Base-by-base conservation (phyloP, 2,888 invertebrate genomes). In the Machimus atricapillus region DNA sequence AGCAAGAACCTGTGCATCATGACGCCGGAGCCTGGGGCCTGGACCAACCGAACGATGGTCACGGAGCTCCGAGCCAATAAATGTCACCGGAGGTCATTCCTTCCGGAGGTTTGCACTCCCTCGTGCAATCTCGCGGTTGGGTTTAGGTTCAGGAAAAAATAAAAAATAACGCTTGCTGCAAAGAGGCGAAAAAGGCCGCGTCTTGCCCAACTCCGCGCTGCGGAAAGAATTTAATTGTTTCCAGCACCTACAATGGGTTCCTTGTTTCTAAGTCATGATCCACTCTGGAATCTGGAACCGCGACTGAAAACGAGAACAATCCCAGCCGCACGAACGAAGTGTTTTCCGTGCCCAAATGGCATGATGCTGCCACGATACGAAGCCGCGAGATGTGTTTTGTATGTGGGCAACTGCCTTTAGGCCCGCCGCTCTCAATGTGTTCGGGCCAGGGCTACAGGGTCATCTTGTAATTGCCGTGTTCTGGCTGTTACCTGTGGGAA, bases 41-140 rank as follows among this genome's bases (percentile, higher is more conserved):
- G 66, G 66, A 58, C 40, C 66, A 66, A 6, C 40, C n/a, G 37
- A 34, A 34, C 31, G 52, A 74, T 56, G 76, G 34, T 85, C 85
- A 52, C 52, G 76, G 31, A 31, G 7, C 76, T 31, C 23, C 12
- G 52, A 76, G 52, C 85, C 85, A 85, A 85, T 85, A 85, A 85
- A 85, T 85, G 85, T 85, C 85, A 76, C 52, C 52, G 14, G 85
- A 52, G 85, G 40, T 85, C 85, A 85, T 52, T 85, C 52, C 52
- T 46, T 34, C 46, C 27, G 14, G 9, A 40, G 83, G 37, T 23
- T 73, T 66, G 81, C 56, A 12, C 37, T 81, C 43, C 23, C 16
- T 81, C 19, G 52, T 31, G 43, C 43, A 81, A 8, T 27, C 31
- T 56, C 19, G 52, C 81, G 27, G 34, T 77, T 52, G 31, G 9